Evolutionary conservation across 2,113 vertebrate genomes (phyloP), one percentile per base, ranked within the genome.

Genomic region (Oreochromis niloticus): DNA sequence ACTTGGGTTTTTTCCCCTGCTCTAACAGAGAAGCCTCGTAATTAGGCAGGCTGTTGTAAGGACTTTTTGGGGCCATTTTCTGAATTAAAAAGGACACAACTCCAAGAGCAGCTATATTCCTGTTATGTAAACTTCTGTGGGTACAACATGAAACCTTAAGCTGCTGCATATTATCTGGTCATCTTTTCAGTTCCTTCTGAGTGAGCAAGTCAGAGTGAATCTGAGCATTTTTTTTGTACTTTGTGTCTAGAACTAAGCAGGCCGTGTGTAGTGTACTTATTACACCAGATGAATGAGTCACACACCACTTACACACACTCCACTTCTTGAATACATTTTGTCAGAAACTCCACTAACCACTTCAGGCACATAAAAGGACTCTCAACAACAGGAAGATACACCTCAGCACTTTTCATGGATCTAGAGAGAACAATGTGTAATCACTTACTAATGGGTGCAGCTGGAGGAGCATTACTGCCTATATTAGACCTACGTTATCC

Each of bases 241-340:
- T 82, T 79, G 66, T 84, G 43, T 68, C 32, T 59, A 14, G n/a
- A 66, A 61, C 87, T 87, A 50, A 89, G 73, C 79, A 83, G 50
- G 41, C 80, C 30, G 3, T 56, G 41, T 16, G 43, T 30, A 14
- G 80, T 19, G 71, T 68, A 56, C 89, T 88, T 81, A 59, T 87
- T 89, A 87, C 52, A 85, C 36, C 19, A 50, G 61, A 75, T 46
- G 83, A 89, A 85, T 89, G 89, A 93, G 89, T 90, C 90, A 92
- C 82, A 84, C 84, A 71, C 56, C 85, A 86, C 16, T 92, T 87
- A 85, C 81, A 80, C 81, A 84, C 84, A 81, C 80, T 61, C 12
- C 24, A 82, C 55, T 73, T 75, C 34, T 54, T 48, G 63, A 82
- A 85, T 80, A 83, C 66, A 48, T 79, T 87, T 36, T 81, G 10